phyloP scores from a whole-genome alignment of 2,797 vertebrate species.

The Carapus acus region DNA sequence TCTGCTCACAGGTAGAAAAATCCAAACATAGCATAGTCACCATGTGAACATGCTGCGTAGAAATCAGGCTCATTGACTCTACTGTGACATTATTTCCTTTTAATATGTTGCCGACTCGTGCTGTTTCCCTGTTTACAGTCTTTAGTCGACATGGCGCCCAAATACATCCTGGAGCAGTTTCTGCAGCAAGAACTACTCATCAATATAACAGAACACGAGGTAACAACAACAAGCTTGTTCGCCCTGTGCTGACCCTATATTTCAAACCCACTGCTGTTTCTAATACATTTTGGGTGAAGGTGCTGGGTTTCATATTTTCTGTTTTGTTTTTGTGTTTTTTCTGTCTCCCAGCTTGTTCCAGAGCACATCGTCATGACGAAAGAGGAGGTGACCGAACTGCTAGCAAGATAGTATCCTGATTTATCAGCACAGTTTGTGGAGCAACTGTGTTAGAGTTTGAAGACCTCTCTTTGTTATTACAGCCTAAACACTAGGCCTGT shows the following conservation, averaged over 20 bases:
- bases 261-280: no score
- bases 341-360: slow-evolving; percentile 81
- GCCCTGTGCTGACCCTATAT: background rate
- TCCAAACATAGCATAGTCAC: no score
- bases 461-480: no score
- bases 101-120: no score
- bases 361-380: slow-evolving; percentile 98
- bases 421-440: background rate
- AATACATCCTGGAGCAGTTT: slow-evolving; percentile 96
- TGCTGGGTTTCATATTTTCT: no score
- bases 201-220: slow-evolving; percentile 98
- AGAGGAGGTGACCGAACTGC: slow-evolving; percentile 90
- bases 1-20: no score
- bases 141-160: slow-evolving; percentile 96
- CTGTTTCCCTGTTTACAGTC: slow-evolving; percentile 72
- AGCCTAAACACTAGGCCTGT: no score
- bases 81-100: background rate
- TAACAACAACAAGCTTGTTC: slow-evolving; percentile 46
- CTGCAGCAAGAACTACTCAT: slow-evolving; percentile 96
- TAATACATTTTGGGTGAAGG: no score
- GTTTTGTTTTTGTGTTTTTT: background rate
- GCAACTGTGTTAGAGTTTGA: no score
- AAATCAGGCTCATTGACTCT: no score
- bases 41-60: no score
- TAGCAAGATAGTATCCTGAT: slow-evolving; percentile 96